Conservation (phyloP, 1,140 invertebrate genomes). For the Sinonovacula constricta region DNA sequence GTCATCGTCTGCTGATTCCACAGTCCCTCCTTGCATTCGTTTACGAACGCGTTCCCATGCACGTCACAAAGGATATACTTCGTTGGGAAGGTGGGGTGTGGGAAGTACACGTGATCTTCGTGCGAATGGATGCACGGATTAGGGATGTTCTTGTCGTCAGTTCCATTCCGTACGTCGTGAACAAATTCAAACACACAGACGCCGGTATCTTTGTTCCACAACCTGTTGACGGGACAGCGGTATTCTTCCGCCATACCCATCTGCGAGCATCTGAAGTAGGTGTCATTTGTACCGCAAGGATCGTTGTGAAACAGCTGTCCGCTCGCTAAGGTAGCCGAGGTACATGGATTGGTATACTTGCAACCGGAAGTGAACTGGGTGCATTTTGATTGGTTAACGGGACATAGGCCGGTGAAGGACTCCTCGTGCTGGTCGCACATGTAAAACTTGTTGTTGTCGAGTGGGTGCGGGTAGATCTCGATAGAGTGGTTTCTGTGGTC, state of each 20-base stretch:
- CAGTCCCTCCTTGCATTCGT: constrained; percentile 27
- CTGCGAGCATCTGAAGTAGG: constrained; percentile 28
- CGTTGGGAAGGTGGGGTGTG: constrained; percentile 13
- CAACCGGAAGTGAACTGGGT: constrained; percentile 27
- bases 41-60: constrained; percentile 45
- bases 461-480: constrained; percentile 32
- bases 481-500: constrained; percentile 4
- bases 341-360: constrained; percentile 44
- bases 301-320: constrained; percentile 22
- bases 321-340: background rate
- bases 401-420: constrained; percentile 35
- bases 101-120: constrained; percentile 47
- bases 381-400: constrained; percentile 26
- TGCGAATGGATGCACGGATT: constrained; percentile 52
- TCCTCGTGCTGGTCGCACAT: constrained; percentile 42
- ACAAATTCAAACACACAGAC: constrained; percentile 37
- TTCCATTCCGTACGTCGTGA: background rate
- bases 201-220: constrained; percentile 29
- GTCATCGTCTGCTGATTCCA: constrained; percentile 48
- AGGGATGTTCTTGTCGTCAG: constrained; percentile 13
- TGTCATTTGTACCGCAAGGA: constrained; percentile 28
- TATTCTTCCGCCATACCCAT: constrained; percentile 29
- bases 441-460: constrained; percentile 29
- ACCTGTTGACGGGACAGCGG: constrained; percentile 3
- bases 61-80: constrained; percentile 56